Evolutionary conservation across 2,888 invertebrate genomes (phyloP).

Genomic region (Shargacucullia verbasci): DNA sequence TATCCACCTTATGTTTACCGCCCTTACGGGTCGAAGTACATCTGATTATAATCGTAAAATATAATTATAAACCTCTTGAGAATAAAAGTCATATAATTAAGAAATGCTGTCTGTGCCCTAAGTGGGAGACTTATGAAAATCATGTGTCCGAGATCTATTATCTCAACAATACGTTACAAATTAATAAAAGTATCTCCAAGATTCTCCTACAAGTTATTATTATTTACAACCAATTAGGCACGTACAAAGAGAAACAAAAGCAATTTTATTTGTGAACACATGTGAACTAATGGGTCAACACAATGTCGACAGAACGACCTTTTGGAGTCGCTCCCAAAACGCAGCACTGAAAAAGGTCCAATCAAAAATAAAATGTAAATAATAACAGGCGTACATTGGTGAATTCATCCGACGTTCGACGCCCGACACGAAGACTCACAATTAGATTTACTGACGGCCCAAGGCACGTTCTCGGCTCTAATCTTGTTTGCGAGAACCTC

Average conservation of each 20-base stretch:
- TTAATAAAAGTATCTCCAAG: not conserved
- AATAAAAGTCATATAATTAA: too few species aligned
- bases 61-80: too few species aligned
- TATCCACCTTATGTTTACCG: too few species aligned
- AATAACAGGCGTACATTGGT: conserved; percentile 40
- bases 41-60: too few species aligned
- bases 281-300: conserved; percentile 27
- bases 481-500: conserved; percentile 69
- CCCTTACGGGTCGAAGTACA: too few species aligned
- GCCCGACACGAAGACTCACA: conserved; percentile 53
- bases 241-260: not conserved
- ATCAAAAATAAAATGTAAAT: conserved; percentile 52
- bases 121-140: too few species aligned
- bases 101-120: too few species aligned
- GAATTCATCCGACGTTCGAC: conserved; percentile 50
- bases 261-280: conserved; percentile 30
- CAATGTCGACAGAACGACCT: conserved; percentile 16
- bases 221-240: conserved; percentile 11
- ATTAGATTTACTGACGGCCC: conserved; percentile 69
- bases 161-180: too few species aligned
- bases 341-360: conserved; percentile 21
- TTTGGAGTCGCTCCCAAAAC: conserved; percentile 16
- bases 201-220: not conserved
- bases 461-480: conserved; percentile 65
- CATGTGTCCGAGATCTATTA: too few species aligned